Percentiles rank a stretch among this genome's conserved stretches.
Conservation (phyloP, 2,113 vertebrate genomes). For the Sceloporus tristichus region DNA sequence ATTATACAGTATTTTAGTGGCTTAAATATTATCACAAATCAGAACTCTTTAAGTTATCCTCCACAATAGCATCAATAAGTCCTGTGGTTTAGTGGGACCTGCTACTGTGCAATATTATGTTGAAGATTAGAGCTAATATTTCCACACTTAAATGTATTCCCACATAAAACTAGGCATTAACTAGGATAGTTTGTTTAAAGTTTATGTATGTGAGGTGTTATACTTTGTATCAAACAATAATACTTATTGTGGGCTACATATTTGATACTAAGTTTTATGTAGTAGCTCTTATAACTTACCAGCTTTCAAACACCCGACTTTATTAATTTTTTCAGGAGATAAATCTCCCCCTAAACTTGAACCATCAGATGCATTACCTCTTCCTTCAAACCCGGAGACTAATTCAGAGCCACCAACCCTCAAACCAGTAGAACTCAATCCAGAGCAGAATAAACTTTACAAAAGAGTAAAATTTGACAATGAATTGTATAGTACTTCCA, state of each 20-base stretch:
- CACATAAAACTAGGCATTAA: slow-evolving; percentile 71
- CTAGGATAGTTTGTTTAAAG: slow-evolving; percentile 71
- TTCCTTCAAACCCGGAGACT: slow-evolving; percentile 89
- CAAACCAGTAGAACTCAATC: slow-evolving; percentile 91
- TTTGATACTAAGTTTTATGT: slow-evolving; percentile 84
- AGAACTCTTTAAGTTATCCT: background rate
- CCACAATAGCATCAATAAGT: background rate
- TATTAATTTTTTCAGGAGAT: slow-evolving; percentile 94
- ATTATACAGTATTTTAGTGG: slow-evolving; percentile 59
- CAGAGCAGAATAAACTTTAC: slow-evolving; percentile 85
- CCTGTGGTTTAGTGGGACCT: slow-evolving; percentile 2
- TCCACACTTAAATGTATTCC: slow-evolving; percentile 57
- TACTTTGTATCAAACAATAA: slow-evolving; percentile 78
- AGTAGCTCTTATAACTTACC: slow-evolving; percentile 80
- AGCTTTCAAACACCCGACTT: slow-evolving; percentile 85
- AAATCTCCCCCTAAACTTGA: slow-evolving; percentile 98
- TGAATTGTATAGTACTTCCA: slow-evolving; percentile 82
- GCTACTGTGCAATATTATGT: background rate
- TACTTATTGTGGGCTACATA: slow-evolving; percentile 81
- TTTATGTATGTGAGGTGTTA: slow-evolving; percentile 72
- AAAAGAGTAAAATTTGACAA: slow-evolving; percentile 85
- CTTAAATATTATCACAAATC: slow-evolving; percentile 62
- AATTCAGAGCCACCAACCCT: slow-evolving; percentile 96
- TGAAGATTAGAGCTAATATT: slow-evolving; percentile 44
- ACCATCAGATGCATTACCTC: slow-evolving; percentile 93